These are phyloP conservation scores for Imbricaverruca yamaguchii DNA, from an alignment of 2,888 invertebrate species.

Conservation along the genomic window DNA sequence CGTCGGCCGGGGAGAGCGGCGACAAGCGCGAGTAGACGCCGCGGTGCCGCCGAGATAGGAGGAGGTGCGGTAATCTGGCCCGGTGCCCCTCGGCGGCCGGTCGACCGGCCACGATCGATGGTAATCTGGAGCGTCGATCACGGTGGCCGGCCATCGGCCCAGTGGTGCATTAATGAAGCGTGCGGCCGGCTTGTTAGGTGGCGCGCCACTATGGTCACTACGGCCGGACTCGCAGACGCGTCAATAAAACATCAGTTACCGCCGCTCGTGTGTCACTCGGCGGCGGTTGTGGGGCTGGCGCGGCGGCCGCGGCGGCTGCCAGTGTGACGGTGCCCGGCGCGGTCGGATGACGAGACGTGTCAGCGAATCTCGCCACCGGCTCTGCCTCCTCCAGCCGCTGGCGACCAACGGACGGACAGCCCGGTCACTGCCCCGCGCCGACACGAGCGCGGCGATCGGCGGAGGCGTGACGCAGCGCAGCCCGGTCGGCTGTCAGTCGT, in stretches of 20 bases:
- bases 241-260: conserved; percentile 17
- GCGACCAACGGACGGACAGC: no score
- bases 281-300: not conserved
- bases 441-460: no score
- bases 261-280: not conserved
- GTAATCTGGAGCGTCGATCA: conserved; percentile 18
- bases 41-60: not conserved
- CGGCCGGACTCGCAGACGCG: conserved; percentile 6
- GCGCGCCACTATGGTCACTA: not conserved
- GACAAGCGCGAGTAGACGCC: not conserved
- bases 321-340: not conserved
- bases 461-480: no score
- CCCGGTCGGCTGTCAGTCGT: no score
- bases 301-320: not conserved
- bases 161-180: conserved; percentile 15
- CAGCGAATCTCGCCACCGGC: no score
- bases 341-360: no score
- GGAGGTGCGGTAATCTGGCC: not conserved
- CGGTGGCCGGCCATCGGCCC: not conserved
- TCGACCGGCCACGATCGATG: not conserved
- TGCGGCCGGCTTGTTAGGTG: not conserved
- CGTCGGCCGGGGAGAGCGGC: no score
- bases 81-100: not conserved
- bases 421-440: no score
- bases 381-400: no score